Conservation (phyloP, 2,888 invertebrate genomes). For the Melieria omissa region DNA sequence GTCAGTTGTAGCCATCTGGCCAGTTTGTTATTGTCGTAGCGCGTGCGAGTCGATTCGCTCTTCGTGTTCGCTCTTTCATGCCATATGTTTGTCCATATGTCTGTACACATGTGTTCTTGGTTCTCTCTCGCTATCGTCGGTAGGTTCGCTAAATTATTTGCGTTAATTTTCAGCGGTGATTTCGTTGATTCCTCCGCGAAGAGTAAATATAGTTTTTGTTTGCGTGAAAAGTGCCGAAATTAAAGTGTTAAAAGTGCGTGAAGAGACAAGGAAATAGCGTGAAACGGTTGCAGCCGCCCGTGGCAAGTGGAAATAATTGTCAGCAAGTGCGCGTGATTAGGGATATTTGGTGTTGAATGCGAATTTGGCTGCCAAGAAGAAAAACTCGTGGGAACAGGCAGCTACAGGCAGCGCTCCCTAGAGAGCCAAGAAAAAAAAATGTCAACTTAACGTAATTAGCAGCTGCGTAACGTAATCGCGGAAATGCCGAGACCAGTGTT, state of each 20-base stretch:
- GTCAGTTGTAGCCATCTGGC: no score
- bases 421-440: conserved; percentile 21
- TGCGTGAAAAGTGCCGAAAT: neutral
- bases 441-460: conserved; percentile 25
- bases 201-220: neutral
- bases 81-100: neutral
- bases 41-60: no score
- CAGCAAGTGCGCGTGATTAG: neutral
- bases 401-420: conserved; percentile 1
- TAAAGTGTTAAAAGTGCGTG: neutral
- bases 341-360: neutral
- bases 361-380: conserved; percentile 1
- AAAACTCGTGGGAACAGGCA: conserved; percentile 2
- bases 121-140: neutral
- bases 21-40: no score
- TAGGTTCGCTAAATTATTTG: conserved; percentile 21
- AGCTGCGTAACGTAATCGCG: neutral
- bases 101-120: neutral
- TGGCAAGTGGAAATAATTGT: neutral
- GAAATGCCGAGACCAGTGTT: neutral
- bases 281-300: neutral
- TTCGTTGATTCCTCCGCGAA: conserved; percentile 2
- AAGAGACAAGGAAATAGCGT: neutral
- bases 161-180: conserved; percentile 25
- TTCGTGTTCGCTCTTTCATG: no score